Evolutionary conservation across 2,797 vertebrate genomes (phyloP).

Genomic region (Acanthurus lineatus): DNA sequence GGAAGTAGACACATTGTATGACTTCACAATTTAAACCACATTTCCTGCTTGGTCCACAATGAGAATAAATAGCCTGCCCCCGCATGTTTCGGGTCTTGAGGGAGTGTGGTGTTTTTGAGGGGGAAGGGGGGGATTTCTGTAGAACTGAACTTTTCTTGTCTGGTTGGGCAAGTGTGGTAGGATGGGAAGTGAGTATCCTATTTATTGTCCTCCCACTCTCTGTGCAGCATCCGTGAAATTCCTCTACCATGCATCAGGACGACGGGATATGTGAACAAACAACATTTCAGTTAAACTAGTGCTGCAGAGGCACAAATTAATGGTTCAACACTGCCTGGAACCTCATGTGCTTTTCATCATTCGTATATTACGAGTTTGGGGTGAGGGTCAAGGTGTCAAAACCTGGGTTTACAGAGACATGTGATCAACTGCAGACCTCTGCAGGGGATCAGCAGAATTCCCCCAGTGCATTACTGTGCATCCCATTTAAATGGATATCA

Average conservation of each 20-base stretch:
- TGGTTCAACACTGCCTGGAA: slow-evolving; percentile 16
- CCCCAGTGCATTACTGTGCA: slow-evolving; percentile 39
- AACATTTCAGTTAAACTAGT: slow-evolving; percentile 64
- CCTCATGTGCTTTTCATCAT: slow-evolving; percentile 61
- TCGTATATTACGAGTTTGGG: slow-evolving; percentile 44
- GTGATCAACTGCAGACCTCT: slow-evolving; percentile 58
- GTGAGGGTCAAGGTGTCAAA: slow-evolving; percentile 63
- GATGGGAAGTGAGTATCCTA: slow-evolving; percentile 65
- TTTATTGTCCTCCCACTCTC: slow-evolving; percentile 62
- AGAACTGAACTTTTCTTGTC: slow-evolving; percentile 23
- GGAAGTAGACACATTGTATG: slow-evolving; percentile 64
- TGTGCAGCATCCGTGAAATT: slow-evolving; percentile 65
- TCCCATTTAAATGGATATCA: slow-evolving; percentile 50
- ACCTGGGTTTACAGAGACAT: slow-evolving; percentile 43
- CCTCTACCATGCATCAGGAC: slow-evolving; percentile 62
- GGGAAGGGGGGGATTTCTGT: slow-evolving; percentile 10
- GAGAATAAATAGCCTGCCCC: slow-evolving; percentile 68
- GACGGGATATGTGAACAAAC: slow-evolving; percentile 29
- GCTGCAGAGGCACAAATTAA: slow-evolving; percentile 46
- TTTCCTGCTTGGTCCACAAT: slow-evolving; percentile 70
- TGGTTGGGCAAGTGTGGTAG: slow-evolving; percentile 31
- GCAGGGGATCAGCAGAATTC: slow-evolving; percentile 36
- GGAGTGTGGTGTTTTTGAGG: slow-evolving; percentile 41
- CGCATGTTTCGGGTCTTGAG: slow-evolving; percentile 44
- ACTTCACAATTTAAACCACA: slow-evolving; percentile 68